Percentiles rank a stretch among this genome's conserved stretches.
These are phyloP conservation scores for Deroptyus accipitrinus DNA, from an alignment of 2,113 vertebrate genomes.

Conservation along the genomic window DNA sequence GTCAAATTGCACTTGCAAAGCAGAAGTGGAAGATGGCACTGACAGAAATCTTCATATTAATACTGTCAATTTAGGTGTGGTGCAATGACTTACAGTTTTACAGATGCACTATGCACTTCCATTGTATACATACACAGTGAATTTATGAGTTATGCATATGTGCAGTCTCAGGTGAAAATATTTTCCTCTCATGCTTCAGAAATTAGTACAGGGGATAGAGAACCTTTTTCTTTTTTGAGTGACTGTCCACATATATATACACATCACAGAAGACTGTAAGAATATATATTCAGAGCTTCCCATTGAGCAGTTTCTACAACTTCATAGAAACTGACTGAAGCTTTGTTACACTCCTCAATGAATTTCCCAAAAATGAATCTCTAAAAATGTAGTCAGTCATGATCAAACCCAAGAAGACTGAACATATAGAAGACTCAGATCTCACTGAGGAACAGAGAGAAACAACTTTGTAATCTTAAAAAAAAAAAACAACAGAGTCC, in stretches of 20 bases:
- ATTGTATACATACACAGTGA: rapidly evolving
- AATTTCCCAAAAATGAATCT: background rate
- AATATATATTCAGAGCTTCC: background rate
- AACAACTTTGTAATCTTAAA: background rate
- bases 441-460: background rate
- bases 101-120: background rate
- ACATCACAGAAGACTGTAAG: background rate
- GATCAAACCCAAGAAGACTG: background rate
- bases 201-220: background rate
- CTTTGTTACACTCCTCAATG: background rate
- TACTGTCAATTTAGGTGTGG: background rate
- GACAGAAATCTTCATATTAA: background rate
- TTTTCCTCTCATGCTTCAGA: background rate
- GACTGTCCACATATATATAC: background rate
- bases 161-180: background rate
- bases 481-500: background rate
- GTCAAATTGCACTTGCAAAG: background rate
- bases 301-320: background rate
- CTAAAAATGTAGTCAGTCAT: background rate
- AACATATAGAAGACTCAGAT: background rate
- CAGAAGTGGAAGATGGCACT: background rate
- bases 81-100: background rate
- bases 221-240: background rate
- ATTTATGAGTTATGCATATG: background rate
- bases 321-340: background rate